Base-by-base conservation (phyloP, 1,140 invertebrate genomes). In the Chrysomallon squamiferum region DNA sequence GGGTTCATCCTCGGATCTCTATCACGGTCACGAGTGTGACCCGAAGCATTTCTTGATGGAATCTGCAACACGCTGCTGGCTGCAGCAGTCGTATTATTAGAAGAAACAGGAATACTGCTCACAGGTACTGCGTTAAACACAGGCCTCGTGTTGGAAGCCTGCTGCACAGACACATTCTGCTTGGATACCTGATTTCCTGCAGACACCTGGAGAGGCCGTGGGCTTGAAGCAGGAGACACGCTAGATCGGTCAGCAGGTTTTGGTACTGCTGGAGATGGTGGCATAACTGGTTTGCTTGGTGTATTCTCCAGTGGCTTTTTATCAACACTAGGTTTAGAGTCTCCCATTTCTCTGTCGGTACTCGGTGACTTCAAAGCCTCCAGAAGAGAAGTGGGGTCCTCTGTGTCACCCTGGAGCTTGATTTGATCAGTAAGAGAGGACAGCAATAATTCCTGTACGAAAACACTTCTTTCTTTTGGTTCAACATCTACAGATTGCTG, bases 381-480 rank as follows among this genome's bases (percentile, higher is more conserved):
- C 3, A 69, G 56, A 29, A 74, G 62, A 45, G 65, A 62, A 30
- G 63, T 69, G 11, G 73, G 60, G 45, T 71, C 72, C 20, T 73
- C 71, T 62, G 67, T 62, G 38, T 59, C 60, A 25, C 66, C 68
- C 41, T 62, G 61, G 56, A 77, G 64, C 45, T 76, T 67, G 59
- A 82, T 66, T 49, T 82, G 74, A 61, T 86, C 82, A 41, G 88
- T 87, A 73, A 92, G 81, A 32, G 90, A 89, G 33, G 89, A 88
- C 60, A 92, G 83, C 35, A 92, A 85, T 58, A 92, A 79, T 84
- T 92, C 91, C 74, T 91, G 89, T 54, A 90, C 87, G 86, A 92
- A 92, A 20, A 91, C 76, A 79, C 90, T 91, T 68, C 89, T 87
- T 78, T 91, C 90, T 61, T 89, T 88, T 72, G 88, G 87, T 68